Evolutionary conservation across 53 echinoderm and acorn worm genomes (phyloP), one percentile per base, ranked within the genome.

Genomic region (Actinopyga echinites): DNA sequence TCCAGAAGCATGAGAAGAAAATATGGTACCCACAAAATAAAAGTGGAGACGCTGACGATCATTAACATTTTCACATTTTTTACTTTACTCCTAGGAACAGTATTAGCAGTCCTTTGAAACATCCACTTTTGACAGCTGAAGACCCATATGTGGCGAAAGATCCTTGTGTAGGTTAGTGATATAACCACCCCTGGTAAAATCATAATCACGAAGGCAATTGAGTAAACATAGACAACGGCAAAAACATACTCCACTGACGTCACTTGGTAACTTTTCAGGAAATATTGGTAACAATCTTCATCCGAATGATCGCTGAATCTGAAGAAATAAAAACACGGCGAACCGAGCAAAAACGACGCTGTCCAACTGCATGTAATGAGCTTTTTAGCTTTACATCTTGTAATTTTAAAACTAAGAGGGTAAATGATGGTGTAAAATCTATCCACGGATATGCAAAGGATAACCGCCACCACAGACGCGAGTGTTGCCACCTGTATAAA

Each of bases 361-460:
- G 83, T 84, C 99, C 99, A 99, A 58, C 99, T 94, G 37, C 83
- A 65, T 31, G 84, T 42, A 6, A 99, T 92, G 78, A 99, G 88
- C 59, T 82, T 79, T 75, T 99, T 94, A 28, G 99, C 94, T 82
- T 94, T 99, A 4, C 90, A 87, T 56, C 99, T 87, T 13, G 99
- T 94, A 53, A 99, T 90, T 79, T 94, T 99, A 59, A 99, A 99
- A 59, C 94, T 99, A 13, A 99, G 86, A 17, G 99, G 99, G 77
- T 99, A 99, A 2, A 99, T 89, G 28, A 99, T 99, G 25, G 99
- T 99, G 58, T 94, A 99, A 83, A 94, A 99, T 15, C 99, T 88
- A 53, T 99, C 99, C 12, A 91, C 84, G n/a, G 90, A 83, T 11
- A 99, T 99, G 2, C 92, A 94, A 0, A 99, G 85, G 7, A 94